Evolutionary conservation across 2,888 invertebrate genomes (phyloP).

Genomic region (Melangyna quadrimaculata): DNA sequence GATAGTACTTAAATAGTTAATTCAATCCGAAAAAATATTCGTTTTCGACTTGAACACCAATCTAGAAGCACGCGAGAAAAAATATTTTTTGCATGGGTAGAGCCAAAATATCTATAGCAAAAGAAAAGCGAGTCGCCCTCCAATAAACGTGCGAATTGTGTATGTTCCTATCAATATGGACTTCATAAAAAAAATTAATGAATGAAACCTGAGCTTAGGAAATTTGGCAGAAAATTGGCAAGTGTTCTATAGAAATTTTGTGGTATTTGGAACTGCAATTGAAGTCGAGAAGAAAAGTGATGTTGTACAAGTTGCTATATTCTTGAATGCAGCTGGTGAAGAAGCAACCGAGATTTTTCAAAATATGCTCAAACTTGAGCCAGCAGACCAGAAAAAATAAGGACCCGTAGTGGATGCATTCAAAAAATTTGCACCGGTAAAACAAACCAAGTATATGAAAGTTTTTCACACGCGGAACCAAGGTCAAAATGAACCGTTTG

Average conservation of each 20-base stretch:
- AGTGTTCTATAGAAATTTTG: background rate
- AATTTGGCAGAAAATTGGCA: too few relatives aligned
- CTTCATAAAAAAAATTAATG: too few relatives aligned
- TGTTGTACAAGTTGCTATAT: background rate
- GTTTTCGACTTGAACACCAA: too few relatives aligned
- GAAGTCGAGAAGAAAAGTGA: background rate
- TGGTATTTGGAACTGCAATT: background rate
- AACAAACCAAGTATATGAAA: conserved; percentile 6
- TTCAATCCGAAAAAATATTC: too few relatives aligned
- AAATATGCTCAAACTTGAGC: background rate
- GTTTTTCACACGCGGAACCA: background rate
- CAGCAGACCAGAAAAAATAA: background rate
- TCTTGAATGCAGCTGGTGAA: background rate
- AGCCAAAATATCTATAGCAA: background rate
- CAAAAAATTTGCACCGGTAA: background rate
- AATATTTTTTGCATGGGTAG: background rate
- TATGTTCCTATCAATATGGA: background rate
- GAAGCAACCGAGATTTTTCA: background rate
- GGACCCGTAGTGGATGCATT: background rate
- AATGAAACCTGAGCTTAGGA: too few relatives aligned
- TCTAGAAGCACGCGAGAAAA: background rate
- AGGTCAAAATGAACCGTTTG: background rate
- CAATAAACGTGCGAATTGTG: background rate
- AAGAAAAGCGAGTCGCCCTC: background rate
- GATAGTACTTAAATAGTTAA: too few relatives aligned